Conservation (phyloP, 1,140 invertebrate genomes). For the Oryzaephilus surinamensis region DNA sequence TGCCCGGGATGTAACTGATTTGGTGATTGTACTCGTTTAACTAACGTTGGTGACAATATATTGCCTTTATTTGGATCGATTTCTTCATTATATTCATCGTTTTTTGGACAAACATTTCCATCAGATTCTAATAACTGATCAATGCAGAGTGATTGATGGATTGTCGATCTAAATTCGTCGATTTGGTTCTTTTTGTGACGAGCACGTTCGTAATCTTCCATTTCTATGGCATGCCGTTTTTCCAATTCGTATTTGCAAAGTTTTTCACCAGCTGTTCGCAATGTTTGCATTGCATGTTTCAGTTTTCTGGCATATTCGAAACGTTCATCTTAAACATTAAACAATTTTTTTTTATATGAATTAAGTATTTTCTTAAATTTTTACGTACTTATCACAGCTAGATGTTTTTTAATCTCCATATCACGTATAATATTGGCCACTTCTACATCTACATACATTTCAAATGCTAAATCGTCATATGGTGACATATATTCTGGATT, state of each 20-base stretch:
- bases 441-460: conserved; percentile 95
- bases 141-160: conserved; percentile 59
- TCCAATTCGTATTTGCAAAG: conserved; percentile 84
- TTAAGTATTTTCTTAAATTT: not conserved
- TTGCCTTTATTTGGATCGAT: conserved; percentile 11
- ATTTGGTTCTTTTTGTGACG: conserved; percentile 82
- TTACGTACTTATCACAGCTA: conserved; percentile 61
- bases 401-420: conserved; percentile 76
- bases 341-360: not conserved
- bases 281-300: conserved; percentile 70
- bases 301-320: conserved; percentile 87
- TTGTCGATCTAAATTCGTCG: conserved; percentile 61
- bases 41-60: conserved; percentile 26
- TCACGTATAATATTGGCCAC: conserved; percentile 78
- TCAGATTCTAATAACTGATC: conserved; percentile 69
- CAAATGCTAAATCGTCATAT: conserved; percentile 90
- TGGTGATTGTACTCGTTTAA: conserved; percentile 24
- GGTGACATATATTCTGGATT: conserved; percentile 64
- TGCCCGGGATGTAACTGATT: conserved; percentile 31
- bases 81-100: conserved; percentile 28
- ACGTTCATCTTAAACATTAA: conserved; percentile 57
- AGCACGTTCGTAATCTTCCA: conserved; percentile 85
- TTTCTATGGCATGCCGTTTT: conserved; percentile 80
- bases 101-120: conserved; percentile 37
- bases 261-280: conserved; percentile 76